These are phyloP conservation scores for Chelmon rostratus DNA, from an alignment of 2,797 vertebrate species.

Conservation along the genomic window DNA sequence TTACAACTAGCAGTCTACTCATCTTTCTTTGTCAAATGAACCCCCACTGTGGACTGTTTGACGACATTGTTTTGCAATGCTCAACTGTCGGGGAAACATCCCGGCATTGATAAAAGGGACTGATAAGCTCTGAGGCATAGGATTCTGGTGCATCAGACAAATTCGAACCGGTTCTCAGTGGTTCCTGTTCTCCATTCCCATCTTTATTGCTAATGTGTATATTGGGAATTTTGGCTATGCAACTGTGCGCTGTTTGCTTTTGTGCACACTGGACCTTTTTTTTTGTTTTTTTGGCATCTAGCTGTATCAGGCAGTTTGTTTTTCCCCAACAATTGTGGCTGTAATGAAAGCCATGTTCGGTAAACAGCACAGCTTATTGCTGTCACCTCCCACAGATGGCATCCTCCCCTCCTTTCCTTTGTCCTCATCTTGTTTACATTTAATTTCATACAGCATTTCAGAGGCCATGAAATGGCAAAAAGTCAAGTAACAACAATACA, in stretches of 20 bases:
- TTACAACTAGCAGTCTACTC: too few relatives aligned
- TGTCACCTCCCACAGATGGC: constrained; percentile 66
- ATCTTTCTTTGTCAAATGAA: too few relatives aligned
- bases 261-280: constrained; percentile 2
- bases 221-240: constrained; percentile 4
- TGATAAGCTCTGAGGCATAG: too few relatives aligned
- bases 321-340: constrained; percentile 51
- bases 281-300: constrained; percentile 21
- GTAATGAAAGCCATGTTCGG: constrained; percentile 65
- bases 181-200: too few relatives aligned
- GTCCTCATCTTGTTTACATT: constrained; percentile 69
- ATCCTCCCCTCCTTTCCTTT: constrained; percentile 45
- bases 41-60: too few relatives aligned
- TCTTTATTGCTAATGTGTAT: not conserved
- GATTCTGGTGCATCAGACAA: too few relatives aligned
- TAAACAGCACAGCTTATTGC: constrained; percentile 51
- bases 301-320: constrained; percentile 53
- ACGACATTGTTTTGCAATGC: too few relatives aligned
- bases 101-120: too few relatives aligned
- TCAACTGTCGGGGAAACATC: too few relatives aligned
- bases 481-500: constrained; percentile 64
- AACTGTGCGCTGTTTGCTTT: constrained; percentile 32
- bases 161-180: too few relatives aligned
- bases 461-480: constrained; percentile 62
- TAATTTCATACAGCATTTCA: constrained; percentile 58